Evolutionary conservation across 2,888 invertebrate genomes (phyloP), one percentile per base, ranked within the genome.

Genomic region (Ischnura elegans): DNA sequence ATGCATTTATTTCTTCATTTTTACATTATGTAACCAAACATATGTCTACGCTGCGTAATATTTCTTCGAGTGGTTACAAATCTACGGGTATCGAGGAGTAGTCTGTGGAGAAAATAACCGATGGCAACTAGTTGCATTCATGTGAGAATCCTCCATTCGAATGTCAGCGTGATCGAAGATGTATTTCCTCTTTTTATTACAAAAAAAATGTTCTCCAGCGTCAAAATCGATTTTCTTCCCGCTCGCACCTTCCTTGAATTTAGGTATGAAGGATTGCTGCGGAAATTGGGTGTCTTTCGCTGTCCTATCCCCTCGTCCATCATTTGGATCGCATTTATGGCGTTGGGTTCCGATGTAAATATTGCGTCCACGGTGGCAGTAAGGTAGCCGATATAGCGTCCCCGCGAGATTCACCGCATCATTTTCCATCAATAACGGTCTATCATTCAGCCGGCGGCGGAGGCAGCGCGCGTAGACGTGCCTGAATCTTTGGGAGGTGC

Each of bases 321-420:
- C 76, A 76, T 36, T 76, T 76, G 36, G 29, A 76, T 76, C 36
- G 76, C 76, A 76, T 76, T 76, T 76, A 76, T 36, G 36, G 76
- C 36, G 29, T 13, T 29, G 76, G 6, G 8, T 16, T n/a, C 76
- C 36, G 36, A 46, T 86, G 86, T 46, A 86, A 86, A 86, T 86
- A 86, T 86, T 86, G 4, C 86, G 86, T 86, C 86, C 86, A 36
- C 76, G 76, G 76, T 76, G 76, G 76, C 76, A 43, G 45, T 86
- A 8, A n/a, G 86, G 86, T 86, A 86, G 86, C 46, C n/a, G 86
- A 43, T 46, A 43, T 76, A 29, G 25, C 76, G 25, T 25, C 86
- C 46, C 46, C 86, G 45, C 43, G 36, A 86, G 86, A 86, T 86
- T 86, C 46, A 86, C 86, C 21, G 86, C 43, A 13, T 45, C 25